Evolutionary conservation across 2,888 invertebrate genomes (phyloP).

Genomic region (Crocallis elinguaria): DNA sequence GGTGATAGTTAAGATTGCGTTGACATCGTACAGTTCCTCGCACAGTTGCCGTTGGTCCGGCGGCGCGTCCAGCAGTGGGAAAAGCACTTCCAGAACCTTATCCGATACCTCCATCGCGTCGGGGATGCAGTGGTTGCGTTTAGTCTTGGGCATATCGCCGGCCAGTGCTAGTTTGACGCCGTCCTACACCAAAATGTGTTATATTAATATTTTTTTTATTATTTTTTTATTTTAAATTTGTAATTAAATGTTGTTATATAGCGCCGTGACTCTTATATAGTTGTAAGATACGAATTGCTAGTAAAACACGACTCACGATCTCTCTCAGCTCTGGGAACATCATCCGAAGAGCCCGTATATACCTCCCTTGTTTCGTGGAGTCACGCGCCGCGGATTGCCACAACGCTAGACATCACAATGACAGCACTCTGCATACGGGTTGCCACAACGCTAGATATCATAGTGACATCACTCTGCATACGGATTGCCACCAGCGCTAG

Average conservation of each 20-base stretch:
- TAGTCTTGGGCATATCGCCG: conserved; percentile 69
- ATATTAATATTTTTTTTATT: not conserved
- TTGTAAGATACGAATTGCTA: too few relatives aligned
- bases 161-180: conserved; percentile 63
- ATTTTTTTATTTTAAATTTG: not conserved
- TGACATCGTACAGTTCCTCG: conserved; percentile 85
- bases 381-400: too few relatives aligned
- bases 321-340: conserved; percentile 80
- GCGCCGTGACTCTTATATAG: too few relatives aligned
- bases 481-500: too few relatives aligned
- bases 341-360: too few relatives aligned
- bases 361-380: too few relatives aligned
- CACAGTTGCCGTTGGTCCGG: conserved; percentile 78
- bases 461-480: too few relatives aligned
- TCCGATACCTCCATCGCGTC: conserved; percentile 79
- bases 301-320: conserved; percentile 72
- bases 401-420: too few relatives aligned
- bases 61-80: conserved; percentile 85
- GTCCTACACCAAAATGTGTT: conserved; percentile 69
- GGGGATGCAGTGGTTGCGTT: conserved; percentile 81
- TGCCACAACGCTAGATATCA: too few relatives aligned
- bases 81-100: conserved; percentile 88
- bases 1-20: conserved; percentile 87
- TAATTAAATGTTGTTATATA: too few relatives aligned
- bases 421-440: too few relatives aligned